Evolutionary conservation across 2,888 invertebrate genomes (phyloP).

Genomic region (Cheilosia soror): DNA sequence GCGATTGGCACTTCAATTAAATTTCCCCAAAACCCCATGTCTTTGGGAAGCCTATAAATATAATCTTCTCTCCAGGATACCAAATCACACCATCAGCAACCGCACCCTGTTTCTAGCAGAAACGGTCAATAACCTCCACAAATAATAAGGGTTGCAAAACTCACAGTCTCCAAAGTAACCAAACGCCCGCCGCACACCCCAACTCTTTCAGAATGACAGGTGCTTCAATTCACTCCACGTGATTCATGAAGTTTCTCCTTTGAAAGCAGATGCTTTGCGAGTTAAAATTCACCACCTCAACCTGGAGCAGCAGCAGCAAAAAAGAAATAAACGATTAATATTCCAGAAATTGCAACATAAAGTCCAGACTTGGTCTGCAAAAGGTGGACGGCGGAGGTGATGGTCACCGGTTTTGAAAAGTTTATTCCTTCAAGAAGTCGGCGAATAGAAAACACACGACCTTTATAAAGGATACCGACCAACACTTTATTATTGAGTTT

Average conservation of each 20-base stretch:
- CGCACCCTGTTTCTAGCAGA: constrained; percentile 55
- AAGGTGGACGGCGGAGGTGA: constrained; percentile 24
- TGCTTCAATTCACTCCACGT: constrained; percentile 70
- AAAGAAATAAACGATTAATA: constrained; percentile 49
- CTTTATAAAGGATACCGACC: constrained; percentile 13
- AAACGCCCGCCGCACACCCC: not conserved
- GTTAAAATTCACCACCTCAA: constrained; percentile 57
- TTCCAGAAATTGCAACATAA: constrained; percentile 55
- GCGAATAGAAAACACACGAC: not conserved
- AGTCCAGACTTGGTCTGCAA: constrained; percentile 41
- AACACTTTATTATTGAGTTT: constrained; percentile 44
- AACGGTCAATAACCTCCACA: constrained; percentile 58
- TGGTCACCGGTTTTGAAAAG: constrained; percentile 13
- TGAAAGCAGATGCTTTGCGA: constrained; percentile 43
- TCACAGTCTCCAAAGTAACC: constrained; percentile 35
- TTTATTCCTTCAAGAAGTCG: constrained; percentile 6
- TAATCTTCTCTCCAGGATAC: constrained; percentile 34
- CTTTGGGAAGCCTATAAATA: constrained; percentile 38
- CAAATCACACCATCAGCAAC: constrained; percentile 33
- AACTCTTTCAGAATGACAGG: constrained; percentile 47
- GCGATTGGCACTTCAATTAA: constrained; percentile 73
- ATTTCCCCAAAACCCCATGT: constrained; percentile 19
- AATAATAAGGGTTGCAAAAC: constrained; percentile 62
- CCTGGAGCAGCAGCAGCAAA: not conserved
- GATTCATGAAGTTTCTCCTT: constrained; percentile 64